Percentiles rank a stretch among this genome's conserved stretches.
Conservation (phyloP, 1,140 invertebrate species). For the Bombus impatiens region DNA sequence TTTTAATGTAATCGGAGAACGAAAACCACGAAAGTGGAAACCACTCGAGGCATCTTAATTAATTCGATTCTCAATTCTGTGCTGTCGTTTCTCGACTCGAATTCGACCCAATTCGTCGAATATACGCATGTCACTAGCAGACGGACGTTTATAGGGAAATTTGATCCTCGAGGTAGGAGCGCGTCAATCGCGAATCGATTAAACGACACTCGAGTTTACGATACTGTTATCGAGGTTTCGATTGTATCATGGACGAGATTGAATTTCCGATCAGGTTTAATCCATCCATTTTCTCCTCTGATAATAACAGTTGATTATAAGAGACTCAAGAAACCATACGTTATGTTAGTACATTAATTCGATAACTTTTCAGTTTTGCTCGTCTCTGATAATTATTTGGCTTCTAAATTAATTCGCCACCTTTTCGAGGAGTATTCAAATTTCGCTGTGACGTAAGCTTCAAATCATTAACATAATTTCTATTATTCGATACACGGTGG, state of each 20-base stretch:
- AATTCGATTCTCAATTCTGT: background rate
- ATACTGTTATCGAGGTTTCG: background rate
- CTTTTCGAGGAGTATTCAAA: too few species aligned
- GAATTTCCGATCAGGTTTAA: background rate
- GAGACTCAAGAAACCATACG: background rate
- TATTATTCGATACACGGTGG: background rate
- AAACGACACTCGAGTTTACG: conserved; percentile 8
- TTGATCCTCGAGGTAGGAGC: background rate
- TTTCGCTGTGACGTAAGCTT: background rate
- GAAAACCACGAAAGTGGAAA: background rate
- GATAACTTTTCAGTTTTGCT: background rate
- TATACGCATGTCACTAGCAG: background rate
- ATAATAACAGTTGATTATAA: background rate
- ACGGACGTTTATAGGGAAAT: conserved; percentile 1
- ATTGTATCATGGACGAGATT: background rate
- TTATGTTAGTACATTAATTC: background rate
- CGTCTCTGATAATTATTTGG: background rate
- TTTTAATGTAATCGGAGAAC: background rate
- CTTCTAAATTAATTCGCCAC: background rate
- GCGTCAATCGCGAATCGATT: background rate
- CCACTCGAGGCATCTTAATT: background rate
- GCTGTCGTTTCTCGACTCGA: background rate
- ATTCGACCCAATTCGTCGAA: background rate
- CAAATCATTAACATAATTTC: background rate
- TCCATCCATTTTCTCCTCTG: background rate